phyloP scores from a whole-genome alignment of 2,888 invertebrate species.

The Ptilodon capucinus region DNA sequence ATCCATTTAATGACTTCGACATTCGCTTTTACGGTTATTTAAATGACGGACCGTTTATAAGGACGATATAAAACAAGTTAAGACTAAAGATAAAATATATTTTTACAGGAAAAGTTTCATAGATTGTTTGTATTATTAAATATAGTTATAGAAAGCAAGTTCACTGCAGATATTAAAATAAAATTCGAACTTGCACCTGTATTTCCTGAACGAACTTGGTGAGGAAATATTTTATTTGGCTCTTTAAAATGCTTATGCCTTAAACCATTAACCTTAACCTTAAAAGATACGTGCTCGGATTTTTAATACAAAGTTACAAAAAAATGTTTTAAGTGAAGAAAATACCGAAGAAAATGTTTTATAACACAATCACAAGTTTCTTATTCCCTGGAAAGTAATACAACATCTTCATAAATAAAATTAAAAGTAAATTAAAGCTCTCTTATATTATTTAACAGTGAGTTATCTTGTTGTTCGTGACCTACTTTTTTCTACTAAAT shows the following conservation, averaged over 20 bases:
- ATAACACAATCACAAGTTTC: slow-evolving; percentile 9
- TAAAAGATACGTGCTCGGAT: no score
- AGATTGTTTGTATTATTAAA: no score
- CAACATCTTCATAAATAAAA: slow-evolving; percentile 13
- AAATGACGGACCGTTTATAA: slow-evolving; percentile 31
- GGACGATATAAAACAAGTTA: slow-evolving; percentile 24
- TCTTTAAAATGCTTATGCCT: no score
- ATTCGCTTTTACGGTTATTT: slow-evolving; percentile 38
- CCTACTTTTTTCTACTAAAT: slow-evolving; percentile 16
- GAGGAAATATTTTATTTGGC: no score
- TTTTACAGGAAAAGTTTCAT: slow-evolving; percentile 11
- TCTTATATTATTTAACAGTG: slow-evolving; percentile 20
- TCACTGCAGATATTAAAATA: no score
- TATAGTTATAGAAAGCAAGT: no score
- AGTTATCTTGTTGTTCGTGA: slow-evolving; percentile 18
- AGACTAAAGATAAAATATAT: slow-evolving; percentile 25
- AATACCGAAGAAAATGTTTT: slow-evolving; percentile 5
- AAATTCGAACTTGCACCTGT: no score
- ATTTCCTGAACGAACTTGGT: no score
- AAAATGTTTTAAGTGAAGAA: no score
- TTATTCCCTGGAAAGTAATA: slow-evolving; percentile 19
- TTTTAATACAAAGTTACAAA: no score
- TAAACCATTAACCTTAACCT: no score
- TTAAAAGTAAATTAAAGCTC: slow-evolving; percentile 25
- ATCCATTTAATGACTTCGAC: slow-evolving; percentile 24